A percentile compares a stretch with the other conserved stretches of the same genome.
Evolutionary conservation across 2,113 vertebrate genomes (phyloP).

Genomic region (Sialia sialis): DNA sequence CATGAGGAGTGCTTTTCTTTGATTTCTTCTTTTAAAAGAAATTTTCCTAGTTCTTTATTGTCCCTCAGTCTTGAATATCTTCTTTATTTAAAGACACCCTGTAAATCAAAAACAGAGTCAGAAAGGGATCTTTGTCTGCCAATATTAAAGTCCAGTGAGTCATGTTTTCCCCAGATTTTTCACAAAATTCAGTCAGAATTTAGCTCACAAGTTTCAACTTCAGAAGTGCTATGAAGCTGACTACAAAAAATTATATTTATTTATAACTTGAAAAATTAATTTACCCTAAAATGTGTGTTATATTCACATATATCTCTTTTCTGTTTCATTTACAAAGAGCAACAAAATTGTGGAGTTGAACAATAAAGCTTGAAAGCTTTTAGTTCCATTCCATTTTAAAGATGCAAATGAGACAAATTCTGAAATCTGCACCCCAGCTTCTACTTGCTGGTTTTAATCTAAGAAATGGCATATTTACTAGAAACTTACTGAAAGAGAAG

Average conservation of each 20-base stretch:
- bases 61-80: constrained; percentile 15
- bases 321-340: constrained; percentile 31
- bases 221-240: constrained; percentile 16
- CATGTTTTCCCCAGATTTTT: constrained; percentile 28
- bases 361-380: constrained; percentile 47
- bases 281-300: not conserved
- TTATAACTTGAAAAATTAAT: constrained; percentile 12
- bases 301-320: not conserved
- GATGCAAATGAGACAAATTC: constrained; percentile 37
- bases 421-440: not conserved
- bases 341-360: constrained; percentile 3
- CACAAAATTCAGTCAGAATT: constrained; percentile 14
- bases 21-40: constrained; percentile 38
- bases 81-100: constrained; percentile 5
- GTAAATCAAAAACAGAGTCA: constrained; percentile 14
- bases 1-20: constrained; percentile 20
- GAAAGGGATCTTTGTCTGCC: constrained; percentile 47
- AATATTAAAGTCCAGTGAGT: constrained; percentile 21
- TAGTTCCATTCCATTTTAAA: constrained; percentile 14
- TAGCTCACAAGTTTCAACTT: constrained; percentile 10
- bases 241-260: constrained; percentile 5
- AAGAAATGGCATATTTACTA: not conserved
- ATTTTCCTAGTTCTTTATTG: constrained; percentile 3
- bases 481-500: not conserved
- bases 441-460: constrained; percentile 3